Percentiles rank a stretch among this genome's conserved stretches.
phyloP scores from a whole-genome alignment of 2,113 vertebrate genomes.

The Osmerus eperlanus region DNA sequence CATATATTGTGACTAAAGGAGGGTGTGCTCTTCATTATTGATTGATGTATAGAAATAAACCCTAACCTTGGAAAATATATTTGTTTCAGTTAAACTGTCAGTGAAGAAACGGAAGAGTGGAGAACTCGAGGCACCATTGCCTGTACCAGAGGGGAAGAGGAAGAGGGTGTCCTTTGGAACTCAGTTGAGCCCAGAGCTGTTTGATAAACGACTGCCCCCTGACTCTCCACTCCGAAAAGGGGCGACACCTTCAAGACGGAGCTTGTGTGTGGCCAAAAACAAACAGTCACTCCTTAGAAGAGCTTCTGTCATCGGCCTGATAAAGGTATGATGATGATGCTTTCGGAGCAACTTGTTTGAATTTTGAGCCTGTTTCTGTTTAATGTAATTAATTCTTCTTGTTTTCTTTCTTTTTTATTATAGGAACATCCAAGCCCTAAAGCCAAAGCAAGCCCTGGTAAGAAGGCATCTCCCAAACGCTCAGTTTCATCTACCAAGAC shows the following conservation, averaged over 20 bases:
- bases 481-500: conserved; percentile 13
- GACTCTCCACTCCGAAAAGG: conserved; percentile 82
- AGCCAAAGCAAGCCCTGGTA: conserved; percentile 19
- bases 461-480: conserved; percentile 19
- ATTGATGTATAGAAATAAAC: not conserved
- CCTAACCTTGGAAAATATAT: not conserved
- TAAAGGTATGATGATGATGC: conserved; percentile 61
- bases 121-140: conserved; percentile 33
- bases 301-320: conserved; percentile 62
- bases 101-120: conserved; percentile 69
- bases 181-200: conserved; percentile 81
- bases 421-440: not conserved
- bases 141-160: conserved; percentile 59
- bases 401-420: not conserved
- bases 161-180: conserved; percentile 88
- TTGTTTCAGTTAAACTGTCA: conserved; percentile 31
- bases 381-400: too few species aligned
- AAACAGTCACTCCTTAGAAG: conserved; percentile 70
- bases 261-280: conserved; percentile 49
- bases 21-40: not conserved
- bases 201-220: conserved; percentile 85
- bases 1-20: too few species aligned
- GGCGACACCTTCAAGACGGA: conserved; percentile 70
- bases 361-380: conserved; percentile 1
- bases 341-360: not conserved